Conservation (phyloP, 2,113 vertebrate species). For the Saccopteryx leptura region DNA sequence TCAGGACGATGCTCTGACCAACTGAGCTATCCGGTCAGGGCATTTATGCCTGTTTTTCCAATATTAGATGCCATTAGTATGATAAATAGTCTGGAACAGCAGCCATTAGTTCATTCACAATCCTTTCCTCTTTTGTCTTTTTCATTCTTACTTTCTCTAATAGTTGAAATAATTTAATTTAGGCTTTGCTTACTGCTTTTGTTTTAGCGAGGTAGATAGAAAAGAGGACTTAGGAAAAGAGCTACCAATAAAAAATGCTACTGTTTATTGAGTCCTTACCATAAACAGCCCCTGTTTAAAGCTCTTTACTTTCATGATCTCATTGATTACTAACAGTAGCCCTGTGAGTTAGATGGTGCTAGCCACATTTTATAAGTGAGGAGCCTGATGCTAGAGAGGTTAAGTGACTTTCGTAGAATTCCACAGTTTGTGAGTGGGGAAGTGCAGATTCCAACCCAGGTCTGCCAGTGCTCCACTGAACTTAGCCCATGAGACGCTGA, state of each 20-base stretch:
- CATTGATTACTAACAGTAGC: slow-evolving; percentile 27
- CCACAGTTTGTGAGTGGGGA: background rate
- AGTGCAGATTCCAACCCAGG: background rate
- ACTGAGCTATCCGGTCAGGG: too few relatives aligned
- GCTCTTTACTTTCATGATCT: slow-evolving; percentile 11
- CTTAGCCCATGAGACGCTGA: background rate
- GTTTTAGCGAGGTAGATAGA: slow-evolving; percentile 11
- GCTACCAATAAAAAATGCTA: background rate
- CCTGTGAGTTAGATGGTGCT: slow-evolving; percentile 19
- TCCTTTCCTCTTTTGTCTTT: slow-evolving; percentile 51
- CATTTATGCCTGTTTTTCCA: background rate
- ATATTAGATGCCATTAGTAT: slow-evolving; percentile 7
- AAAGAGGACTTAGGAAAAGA: slow-evolving; percentile 21
- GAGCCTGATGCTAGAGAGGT: background rate
- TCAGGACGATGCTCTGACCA: too few relatives aligned
- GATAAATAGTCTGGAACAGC: background rate
- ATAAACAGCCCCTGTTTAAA: slow-evolving; percentile 41
- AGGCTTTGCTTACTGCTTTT: slow-evolving; percentile 18
- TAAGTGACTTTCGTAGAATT: slow-evolving; percentile 29
- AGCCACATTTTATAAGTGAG: slow-evolving; percentile 18
- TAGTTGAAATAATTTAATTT: slow-evolving; percentile 38
- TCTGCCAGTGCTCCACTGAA: background rate
- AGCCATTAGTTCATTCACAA: background rate
- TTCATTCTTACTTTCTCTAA: slow-evolving; percentile 47
- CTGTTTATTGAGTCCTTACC: slow-evolving; percentile 2